Percentiles rank a stretch among this genome's conserved stretches.
Conservation (phyloP, 1,140 invertebrate genomes). For the Diachasmimorpha longicaudata region DNA sequence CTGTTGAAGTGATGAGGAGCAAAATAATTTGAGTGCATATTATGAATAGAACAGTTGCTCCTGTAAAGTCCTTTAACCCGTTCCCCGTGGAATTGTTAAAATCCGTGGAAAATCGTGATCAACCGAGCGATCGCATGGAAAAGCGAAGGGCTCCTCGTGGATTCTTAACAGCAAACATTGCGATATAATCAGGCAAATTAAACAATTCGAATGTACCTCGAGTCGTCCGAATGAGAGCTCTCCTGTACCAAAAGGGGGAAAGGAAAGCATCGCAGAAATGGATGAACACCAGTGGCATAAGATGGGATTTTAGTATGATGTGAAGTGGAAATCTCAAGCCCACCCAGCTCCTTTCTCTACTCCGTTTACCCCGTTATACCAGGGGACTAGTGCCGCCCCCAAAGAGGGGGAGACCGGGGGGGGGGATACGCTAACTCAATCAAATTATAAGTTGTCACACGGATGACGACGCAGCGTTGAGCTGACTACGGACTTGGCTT, state of each 20-base stretch:
- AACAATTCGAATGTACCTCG: conserved; percentile 16
- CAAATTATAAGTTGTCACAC: conserved; percentile 57
- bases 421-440: conserved; percentile 37
- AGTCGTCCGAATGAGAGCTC: not conserved
- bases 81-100: not conserved
- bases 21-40: not conserved
- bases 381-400: not conserved
- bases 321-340: not conserved
- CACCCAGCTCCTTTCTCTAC: not conserved
- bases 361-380: conserved; percentile 1
- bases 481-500: conserved; percentile 45
- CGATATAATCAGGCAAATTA: conserved; percentile 39
- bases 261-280: not conserved
- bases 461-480: conserved; percentile 45
- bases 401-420: not conserved
- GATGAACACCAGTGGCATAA: not conserved
- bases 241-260: not conserved
- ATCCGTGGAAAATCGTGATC: not conserved
- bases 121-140: not conserved
- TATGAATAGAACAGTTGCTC: not conserved
- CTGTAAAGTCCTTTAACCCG: too few species aligned
- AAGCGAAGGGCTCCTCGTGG: not conserved
- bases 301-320: conserved; percentile 3
- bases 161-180: conserved; percentile 33
- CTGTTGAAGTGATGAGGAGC: not conserved